phyloP scores from a whole-genome alignment of 2,797 vertebrate genomes.

The Micromesistius poutassou region DNA sequence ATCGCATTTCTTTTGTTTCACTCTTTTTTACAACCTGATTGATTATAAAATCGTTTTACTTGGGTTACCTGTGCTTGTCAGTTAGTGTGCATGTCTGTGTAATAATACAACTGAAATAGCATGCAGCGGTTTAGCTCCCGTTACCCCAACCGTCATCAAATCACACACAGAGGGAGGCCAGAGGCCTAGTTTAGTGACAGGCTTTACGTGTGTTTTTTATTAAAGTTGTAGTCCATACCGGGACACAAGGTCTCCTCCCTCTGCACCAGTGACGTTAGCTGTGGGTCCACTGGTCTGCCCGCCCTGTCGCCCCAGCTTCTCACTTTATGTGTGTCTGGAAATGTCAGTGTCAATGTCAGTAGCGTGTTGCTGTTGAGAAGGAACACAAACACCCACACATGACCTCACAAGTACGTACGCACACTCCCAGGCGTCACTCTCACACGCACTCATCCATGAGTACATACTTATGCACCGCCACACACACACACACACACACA shows the following conservation, averaged over 20 bases:
- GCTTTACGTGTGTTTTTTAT: background rate
- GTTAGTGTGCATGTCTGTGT: background rate
- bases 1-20: constrained; percentile 22
- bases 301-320: too few relatives aligned
- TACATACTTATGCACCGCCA: background rate
- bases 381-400: background rate
- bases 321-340: too few relatives aligned
- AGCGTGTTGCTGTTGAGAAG: too few relatives aligned
- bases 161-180: background rate
- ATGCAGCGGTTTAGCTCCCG: background rate
- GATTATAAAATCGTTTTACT: background rate
- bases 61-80: background rate
- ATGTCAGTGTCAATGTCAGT: too few relatives aligned
- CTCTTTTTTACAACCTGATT: background rate
- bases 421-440: background rate
- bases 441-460: background rate
- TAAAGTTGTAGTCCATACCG: background rate
- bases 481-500: too few relatives aligned
- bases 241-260: background rate
- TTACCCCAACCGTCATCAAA: background rate
- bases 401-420: background rate
- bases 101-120: background rate
- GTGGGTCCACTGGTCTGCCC: too few relatives aligned
- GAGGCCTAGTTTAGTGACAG: constrained; percentile 9
- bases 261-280: too few relatives aligned